These are phyloP conservation scores for Apis florea DNA, from an alignment of 1,140 invertebrate species.

Conservation along the genomic window DNA sequence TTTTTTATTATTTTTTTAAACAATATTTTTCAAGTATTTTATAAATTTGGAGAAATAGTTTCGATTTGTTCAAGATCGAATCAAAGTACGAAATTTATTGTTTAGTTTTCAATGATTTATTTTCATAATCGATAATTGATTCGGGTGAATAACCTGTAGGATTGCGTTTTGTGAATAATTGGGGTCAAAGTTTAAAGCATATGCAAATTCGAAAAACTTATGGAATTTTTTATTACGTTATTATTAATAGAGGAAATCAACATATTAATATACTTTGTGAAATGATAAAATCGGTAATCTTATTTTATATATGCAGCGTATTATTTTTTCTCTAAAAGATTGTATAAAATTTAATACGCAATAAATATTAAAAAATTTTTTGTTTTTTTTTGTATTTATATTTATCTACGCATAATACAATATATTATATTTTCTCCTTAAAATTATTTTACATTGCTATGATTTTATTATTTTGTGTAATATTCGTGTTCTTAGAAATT, in stretches of 20 bases:
- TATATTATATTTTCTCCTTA: neutral
- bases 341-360: neutral
- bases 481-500: neutral
- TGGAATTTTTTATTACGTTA: slow-evolving; percentile 25
- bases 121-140: slow-evolving; percentile 1
- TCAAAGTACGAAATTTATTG: too few species aligned
- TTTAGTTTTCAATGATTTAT: slow-evolving; percentile 21
- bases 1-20: too few species aligned
- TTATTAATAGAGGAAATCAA: too few species aligned
- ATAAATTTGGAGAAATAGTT: neutral
- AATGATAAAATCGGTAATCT: neutral
- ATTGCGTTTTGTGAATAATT: slow-evolving; percentile 18
- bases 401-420: too few species aligned
- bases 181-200: neutral
- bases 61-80: neutral
- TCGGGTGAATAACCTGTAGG: slow-evolving; percentile 21
- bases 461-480: too few species aligned
- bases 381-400: neutral
- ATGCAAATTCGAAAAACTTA: neutral
- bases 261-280: neutral
- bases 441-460: neutral
- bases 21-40: too few species aligned
- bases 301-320: neutral
- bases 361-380: neutral
- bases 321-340: neutral